Base-by-base conservation (phyloP, 2,888 invertebrate genomes). In the Drosophila subsilvestris region DNA sequence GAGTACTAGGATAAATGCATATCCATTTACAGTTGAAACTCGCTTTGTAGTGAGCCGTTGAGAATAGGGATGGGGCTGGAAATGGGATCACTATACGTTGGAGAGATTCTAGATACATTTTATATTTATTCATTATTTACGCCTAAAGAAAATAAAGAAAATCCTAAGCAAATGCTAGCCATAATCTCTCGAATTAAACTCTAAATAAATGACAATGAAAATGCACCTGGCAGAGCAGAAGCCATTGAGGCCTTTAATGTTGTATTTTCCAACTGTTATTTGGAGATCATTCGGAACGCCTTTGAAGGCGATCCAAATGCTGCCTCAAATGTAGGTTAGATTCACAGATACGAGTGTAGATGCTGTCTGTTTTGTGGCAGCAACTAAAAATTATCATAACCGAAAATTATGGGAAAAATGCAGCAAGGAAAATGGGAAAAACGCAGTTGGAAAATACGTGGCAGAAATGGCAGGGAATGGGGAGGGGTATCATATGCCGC, bases 311-410 rank as follows among this genome's bases (percentile, higher is more conserved):
- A n/a, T 25, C 27, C 42, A 20, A 32, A 47, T 3, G 10, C 10
- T 10, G 12, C 9, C 10, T 4, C 2, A 18, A 44, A 68, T 27
- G 51, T 48, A 37, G 70, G 67, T 66, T 49, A 65, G 44, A 74
- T 74, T 49, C 22, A 43, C 48, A 67, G 87, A 78, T 82, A 70
- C 32, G 4, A 32, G 25, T 12, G 37, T 37, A 14, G 14, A 14
- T 37, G 14, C 32, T 32, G 5, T 66, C 60, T 45, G 69, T 80
- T 75, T 70, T 82, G 73, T 69, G 76, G 73, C 73, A 56, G 67
- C 48, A 86, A 80, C 78, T 75, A 49, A 76, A 71, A 83, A 86
- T 86, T 89, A 86, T 88, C 86, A 83, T 86, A 86, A 86, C 89
- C 74, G 73, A 86, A 86, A 89, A 88, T 89, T 88, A 86, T 82